phyloP scores from a whole-genome alignment of 2,113 vertebrate species.

The Australoheros scitulus region DNA sequence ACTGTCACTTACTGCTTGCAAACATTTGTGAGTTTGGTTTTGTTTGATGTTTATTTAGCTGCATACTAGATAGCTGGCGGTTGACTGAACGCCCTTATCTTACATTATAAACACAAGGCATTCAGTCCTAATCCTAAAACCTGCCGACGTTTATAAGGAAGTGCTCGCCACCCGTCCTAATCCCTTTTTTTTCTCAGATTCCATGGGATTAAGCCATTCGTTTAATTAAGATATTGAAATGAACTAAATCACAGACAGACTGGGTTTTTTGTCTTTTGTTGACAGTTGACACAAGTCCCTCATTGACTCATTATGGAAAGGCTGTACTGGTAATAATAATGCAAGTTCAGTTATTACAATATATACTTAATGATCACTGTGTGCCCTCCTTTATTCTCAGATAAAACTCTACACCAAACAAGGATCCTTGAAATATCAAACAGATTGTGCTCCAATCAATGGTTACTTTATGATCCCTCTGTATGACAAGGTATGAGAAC shows the following conservation, averaged over 20 bases:
- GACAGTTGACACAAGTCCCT: not conserved
- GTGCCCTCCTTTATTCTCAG: constrained; percentile 71
- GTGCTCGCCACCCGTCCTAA: constrained; percentile 23
- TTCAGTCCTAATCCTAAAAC: not conserved
- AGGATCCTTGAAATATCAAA: constrained; percentile 98
- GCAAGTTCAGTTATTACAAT: not conserved
- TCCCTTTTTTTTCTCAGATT: constrained; percentile 46
- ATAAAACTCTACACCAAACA: constrained; percentile 98
- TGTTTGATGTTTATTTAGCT: not conserved
- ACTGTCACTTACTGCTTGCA: accelerated
- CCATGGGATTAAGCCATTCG: constrained; percentile 45
- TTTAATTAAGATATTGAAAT: constrained; percentile 22
- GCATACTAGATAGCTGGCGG: not conserved
- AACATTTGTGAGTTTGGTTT: not conserved
- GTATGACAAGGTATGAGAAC: constrained; percentile 91
- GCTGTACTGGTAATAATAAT: too few relatives aligned
- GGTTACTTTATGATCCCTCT: constrained; percentile 99
- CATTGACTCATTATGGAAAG: too few relatives aligned
- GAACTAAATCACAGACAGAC: not conserved
- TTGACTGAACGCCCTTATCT: too few relatives aligned
- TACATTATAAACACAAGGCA: not conserved
- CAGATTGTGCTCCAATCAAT: constrained; percentile 97
- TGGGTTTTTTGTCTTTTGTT: not conserved
- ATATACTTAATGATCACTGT: not conserved
- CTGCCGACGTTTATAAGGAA: not conserved